Conservation (phyloP, 2,113 vertebrate species). For the Ivindomyrus marchei region DNA sequence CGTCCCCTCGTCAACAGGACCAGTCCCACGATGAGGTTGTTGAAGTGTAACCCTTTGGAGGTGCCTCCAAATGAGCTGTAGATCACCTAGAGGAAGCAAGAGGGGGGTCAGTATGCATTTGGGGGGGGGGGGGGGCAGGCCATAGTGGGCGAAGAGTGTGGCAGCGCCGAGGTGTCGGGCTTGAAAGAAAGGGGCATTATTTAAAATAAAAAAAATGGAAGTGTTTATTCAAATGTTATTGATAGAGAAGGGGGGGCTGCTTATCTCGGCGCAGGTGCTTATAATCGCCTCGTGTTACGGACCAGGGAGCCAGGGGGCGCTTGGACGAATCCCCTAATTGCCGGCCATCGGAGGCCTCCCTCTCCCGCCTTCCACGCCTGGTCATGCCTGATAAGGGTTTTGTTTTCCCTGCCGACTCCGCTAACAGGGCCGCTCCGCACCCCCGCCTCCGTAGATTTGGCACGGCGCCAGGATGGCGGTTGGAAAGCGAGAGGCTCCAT, state of each 20-base stretch:
- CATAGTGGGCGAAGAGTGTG: neutral
- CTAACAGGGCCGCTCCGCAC: neutral
- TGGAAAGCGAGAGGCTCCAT: neutral
- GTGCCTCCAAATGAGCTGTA: conserved; percentile 94
- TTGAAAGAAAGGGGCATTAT: neutral
- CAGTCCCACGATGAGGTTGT: conserved; percentile 92
- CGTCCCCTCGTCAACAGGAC: conserved; percentile 90
- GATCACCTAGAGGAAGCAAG: conserved; percentile 71
- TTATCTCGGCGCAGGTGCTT: neutral
- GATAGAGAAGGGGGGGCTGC: neutral
- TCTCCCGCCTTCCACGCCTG: neutral
- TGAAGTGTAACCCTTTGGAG: conserved; percentile 94
- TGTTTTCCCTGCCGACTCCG: neutral
- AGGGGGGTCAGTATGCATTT: neutral
- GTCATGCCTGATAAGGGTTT: neutral
- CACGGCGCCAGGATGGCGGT: neutral
- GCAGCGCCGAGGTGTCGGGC: neutral
- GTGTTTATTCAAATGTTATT: neutral
- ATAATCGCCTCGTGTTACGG: neutral
- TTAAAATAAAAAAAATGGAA: neutral
- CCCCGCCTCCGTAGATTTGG: neutral
- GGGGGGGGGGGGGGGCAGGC: neutral
- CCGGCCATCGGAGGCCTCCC: neutral
- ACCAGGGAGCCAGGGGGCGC: neutral
- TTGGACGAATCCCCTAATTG: neutral